Evolutionary conservation across 2,888 invertebrate genomes (phyloP).

Genomic region (Dryococelus australis): DNA sequence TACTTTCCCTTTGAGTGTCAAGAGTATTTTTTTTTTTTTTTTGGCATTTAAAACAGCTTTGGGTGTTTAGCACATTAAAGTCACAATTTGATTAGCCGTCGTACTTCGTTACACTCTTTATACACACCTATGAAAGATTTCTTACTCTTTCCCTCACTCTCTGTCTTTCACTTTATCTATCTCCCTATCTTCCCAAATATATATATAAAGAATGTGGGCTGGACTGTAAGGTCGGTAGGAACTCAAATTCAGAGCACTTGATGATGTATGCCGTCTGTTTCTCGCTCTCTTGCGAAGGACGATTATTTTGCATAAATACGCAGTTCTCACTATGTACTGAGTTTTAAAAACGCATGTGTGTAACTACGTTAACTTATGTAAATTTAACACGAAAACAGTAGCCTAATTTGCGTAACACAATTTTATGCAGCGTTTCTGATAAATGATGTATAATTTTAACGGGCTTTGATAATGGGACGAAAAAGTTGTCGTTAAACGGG

Average conservation of each 20-base stretch:
- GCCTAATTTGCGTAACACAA: too few relatives aligned
- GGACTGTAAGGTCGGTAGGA: background rate
- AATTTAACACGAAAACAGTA: too few relatives aligned
- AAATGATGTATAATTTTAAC: too few relatives aligned
- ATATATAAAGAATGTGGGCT: background rate
- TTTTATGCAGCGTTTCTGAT: too few relatives aligned
- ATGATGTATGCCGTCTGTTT: background rate
- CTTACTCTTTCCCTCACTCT: background rate
- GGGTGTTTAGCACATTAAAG: background rate
- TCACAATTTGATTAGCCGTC: background rate
- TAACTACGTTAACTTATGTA: too few relatives aligned
- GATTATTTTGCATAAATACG: too few relatives aligned
- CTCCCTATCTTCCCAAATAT: background rate
- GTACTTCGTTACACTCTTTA: background rate
- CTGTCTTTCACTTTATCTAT: too few relatives aligned
- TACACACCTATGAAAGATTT: background rate
- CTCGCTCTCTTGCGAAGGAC: background rate
- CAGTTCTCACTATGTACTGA: too few relatives aligned
- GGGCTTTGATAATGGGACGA: too few relatives aligned
- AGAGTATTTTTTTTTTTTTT: background rate
- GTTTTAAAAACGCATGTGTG: too few relatives aligned
- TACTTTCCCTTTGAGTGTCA: conserved; percentile 17
- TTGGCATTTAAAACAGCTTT: background rate
- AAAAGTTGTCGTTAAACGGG: too few relatives aligned
- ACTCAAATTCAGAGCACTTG: too few relatives aligned